Percentiles rank a stretch among this genome's conserved stretches.
These are phyloP conservation scores for Scomber colias DNA, from an alignment of 2,113 vertebrate genomes.

Conservation along the genomic window DNA sequence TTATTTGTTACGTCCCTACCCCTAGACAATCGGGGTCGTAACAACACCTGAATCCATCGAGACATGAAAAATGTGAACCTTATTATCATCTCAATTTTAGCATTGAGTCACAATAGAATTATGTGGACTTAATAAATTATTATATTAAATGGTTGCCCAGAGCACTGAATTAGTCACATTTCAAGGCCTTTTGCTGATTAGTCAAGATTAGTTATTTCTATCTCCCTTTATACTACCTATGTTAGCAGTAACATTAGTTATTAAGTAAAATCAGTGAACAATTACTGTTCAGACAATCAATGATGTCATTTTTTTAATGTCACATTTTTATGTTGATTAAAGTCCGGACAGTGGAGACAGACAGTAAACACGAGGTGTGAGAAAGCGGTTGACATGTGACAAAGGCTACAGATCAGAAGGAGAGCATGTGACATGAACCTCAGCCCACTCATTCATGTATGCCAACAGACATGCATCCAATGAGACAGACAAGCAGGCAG, in stretches of 20 bases:
- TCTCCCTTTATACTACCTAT: too few relatives aligned
- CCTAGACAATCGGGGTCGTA: too few relatives aligned
- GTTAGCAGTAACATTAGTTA: too few relatives aligned
- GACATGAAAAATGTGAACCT: too few relatives aligned
- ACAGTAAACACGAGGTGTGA: slow-evolving; percentile 24
- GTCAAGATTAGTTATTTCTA: not conserved
- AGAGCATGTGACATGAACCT: slow-evolving; percentile 45
- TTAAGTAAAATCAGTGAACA: too few relatives aligned
- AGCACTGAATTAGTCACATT: not conserved
- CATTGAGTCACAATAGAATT: not conserved
- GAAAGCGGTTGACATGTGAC: slow-evolving; percentile 16
- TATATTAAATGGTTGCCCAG: not conserved
- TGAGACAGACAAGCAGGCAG: slow-evolving; percentile 37
- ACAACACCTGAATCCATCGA: not conserved
- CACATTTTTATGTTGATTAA: slow-evolving; percentile 4
- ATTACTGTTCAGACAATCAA: not conserved
- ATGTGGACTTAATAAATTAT: not conserved
- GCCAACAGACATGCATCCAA: slow-evolving; percentile 32
- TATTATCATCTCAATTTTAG: not conserved
- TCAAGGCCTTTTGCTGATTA: not conserved
- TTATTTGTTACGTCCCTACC: too few relatives aligned
- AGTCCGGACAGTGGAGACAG: not conserved
- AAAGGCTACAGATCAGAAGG: slow-evolving; percentile 38
- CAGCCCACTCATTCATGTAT: slow-evolving; percentile 29
- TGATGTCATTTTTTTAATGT: not conserved